Percentiles rank a stretch among this genome's conserved stretches.
Evolutionary conservation across 1,140 invertebrate genomes (phyloP).

Genomic region (Drosophila virilis): DNA sequence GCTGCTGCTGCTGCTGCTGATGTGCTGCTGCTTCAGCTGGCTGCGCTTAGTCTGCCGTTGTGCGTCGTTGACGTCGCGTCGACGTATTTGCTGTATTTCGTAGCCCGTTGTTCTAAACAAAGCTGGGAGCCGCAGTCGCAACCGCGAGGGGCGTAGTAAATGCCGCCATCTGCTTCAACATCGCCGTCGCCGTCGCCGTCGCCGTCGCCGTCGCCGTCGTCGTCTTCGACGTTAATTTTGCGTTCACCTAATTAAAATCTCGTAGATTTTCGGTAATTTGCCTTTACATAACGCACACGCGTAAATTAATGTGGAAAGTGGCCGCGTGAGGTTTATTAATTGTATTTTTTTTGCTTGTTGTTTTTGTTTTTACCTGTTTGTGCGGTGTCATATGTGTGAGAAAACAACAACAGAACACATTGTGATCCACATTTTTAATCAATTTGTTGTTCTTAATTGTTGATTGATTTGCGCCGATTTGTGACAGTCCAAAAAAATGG

Average conservation of each 20-base stretch:
- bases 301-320: conserved; percentile 36
- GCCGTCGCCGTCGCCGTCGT: conserved; percentile 33
- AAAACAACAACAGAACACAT: conserved; percentile 26
- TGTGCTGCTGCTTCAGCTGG: conserved; percentile 17
- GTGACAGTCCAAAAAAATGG: background rate
- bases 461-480: conserved; percentile 33
- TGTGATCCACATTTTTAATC: conserved; percentile 11
- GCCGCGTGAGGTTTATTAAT: conserved; percentile 16
- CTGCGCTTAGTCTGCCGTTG: conserved; percentile 65
- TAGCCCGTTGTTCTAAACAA: conserved; percentile 71
- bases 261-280: conserved; percentile 66
- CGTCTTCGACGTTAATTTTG: conserved; percentile 33
- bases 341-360: conserved; percentile 9
- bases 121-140: conserved; percentile 53
- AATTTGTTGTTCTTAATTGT: background rate
- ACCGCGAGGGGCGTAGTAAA: conserved; percentile 58
- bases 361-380: background rate
- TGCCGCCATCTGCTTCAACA: conserved; percentile 47
- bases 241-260: conserved; percentile 53
- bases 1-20: conserved; percentile 13
- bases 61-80: conserved; percentile 59
- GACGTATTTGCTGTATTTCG: conserved; percentile 27
- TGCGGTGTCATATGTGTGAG: conserved; percentile 31
- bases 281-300: conserved; percentile 47
- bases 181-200: conserved; percentile 4